Conservation (phyloP, 2,888 invertebrate genomes). For the Scelioninae gen. 1 region DNA sequence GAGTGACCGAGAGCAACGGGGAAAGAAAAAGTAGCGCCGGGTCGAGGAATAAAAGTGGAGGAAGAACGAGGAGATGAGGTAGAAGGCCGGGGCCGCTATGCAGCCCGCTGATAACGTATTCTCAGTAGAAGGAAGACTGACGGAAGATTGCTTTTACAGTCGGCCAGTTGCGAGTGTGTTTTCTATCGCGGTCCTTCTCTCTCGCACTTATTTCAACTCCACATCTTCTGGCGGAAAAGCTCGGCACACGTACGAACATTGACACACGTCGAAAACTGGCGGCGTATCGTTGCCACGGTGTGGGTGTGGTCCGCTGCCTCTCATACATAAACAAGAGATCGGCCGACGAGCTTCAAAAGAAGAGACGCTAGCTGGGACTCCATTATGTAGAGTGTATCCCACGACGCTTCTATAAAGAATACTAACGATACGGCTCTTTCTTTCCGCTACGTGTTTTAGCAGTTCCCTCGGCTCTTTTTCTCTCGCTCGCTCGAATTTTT, state of each 20-base stretch:
- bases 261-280: constrained; percentile 70
- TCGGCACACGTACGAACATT: constrained; percentile 65
- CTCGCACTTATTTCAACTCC: constrained; percentile 56
- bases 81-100: constrained; percentile 61
- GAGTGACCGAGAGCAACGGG: constrained; percentile 14
- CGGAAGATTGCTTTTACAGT: constrained; percentile 82
- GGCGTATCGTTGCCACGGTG: constrained; percentile 68
- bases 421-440: constrained; percentile 83
- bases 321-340: constrained; percentile 85
- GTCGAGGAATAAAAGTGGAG: too few species aligned
- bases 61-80: constrained; percentile 63
- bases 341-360: constrained; percentile 83
- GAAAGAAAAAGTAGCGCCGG: too few species aligned
- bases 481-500: constrained; percentile 32
- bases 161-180: constrained; percentile 75
- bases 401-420: constrained; percentile 83
- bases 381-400: constrained; percentile 84
- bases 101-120: constrained; percentile 79
- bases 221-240: constrained; percentile 74
- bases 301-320: constrained; percentile 81
- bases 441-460: constrained; percentile 67
- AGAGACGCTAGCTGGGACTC: constrained; percentile 82
- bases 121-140: constrained; percentile 78
- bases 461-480: constrained; percentile 46
- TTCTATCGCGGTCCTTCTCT: constrained; percentile 63